Base-by-base conservation (phyloP, 2,888 invertebrate genomes). In the Lutraria lutraria region DNA sequence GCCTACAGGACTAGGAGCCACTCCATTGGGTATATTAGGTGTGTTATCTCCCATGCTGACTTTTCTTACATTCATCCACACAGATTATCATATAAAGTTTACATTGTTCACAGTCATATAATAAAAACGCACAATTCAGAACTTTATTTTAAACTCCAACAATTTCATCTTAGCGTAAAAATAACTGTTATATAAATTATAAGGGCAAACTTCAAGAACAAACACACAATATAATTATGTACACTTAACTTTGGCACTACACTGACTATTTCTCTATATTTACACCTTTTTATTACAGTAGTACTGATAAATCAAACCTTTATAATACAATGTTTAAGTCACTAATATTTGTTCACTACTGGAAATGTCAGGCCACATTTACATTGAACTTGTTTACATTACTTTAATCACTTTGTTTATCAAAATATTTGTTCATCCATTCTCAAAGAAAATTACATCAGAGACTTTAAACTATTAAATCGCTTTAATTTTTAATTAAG, bases 1-100 rank as follows among this genome's bases (percentile, higher is more conserved):
- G 52, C 83, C 53, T 25, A 86, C 86, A 21, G 88, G 76, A 43
- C 4, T 43, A 43, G 43, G 43, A 8, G 8, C 43, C 19, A 76
- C 15, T 34, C 76, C 76, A 34, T 76, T 76, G 2, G 43, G 43
- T 43, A 43, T 8, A 43, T 43, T n/a, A 72, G 72, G 72, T 31
- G 31, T 31, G 10, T 10, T 15, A 19, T 76, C 76, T 15, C 76
- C 76, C 76, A 76, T 76, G 76, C 31, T 76, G 6, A 34, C 34
- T 34, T 12, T 56, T 79, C 54, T 60, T 56, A 83, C 16, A 68
- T 25, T 72, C 19, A 52, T 25, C 21, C 19, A 81, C 53, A 53
- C 34, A 52, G 4, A 81, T 52, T 81, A 81, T 53, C 53, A 6
- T 25, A 29, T 12, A n/a, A 72, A 19, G 16, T 72, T 29, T 25